phyloP scores from a whole-genome alignment of 2,888 invertebrate genomes.

The Phorcus lineatus region DNA sequence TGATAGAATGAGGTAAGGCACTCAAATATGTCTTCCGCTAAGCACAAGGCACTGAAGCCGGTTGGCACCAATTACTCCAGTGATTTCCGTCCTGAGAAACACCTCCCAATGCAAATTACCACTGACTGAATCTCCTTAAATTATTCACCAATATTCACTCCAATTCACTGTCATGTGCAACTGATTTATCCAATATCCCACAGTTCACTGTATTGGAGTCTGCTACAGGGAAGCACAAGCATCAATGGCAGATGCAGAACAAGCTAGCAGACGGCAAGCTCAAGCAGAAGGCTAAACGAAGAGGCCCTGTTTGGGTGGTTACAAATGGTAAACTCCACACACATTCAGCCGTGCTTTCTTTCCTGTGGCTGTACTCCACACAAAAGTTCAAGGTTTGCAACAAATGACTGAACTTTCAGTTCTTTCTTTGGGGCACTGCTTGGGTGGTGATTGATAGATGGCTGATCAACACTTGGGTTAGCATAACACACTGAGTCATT shows the following conservation, averaged over 20 bases:
- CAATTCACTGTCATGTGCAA: background rate
- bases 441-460: slow-evolving; percentile 1
- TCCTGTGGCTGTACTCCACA: background rate
- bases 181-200: background rate
- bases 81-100: background rate
- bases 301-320: background rate
- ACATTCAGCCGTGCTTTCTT: background rate
- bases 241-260: slow-evolving; percentile 2
- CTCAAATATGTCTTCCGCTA: slow-evolving; percentile 6
- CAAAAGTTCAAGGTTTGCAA: background rate
- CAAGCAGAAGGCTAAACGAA: background rate
- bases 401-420: background rate
- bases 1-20: background rate
- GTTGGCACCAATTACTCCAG: background rate
- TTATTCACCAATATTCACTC: background rate
- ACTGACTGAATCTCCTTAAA: background rate
- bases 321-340: background rate
- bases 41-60: background rate
- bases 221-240: background rate
- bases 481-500: background rate
- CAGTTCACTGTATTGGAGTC: background rate
- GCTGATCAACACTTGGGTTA: background rate
- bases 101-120: background rate
- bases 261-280: slow-evolving; percentile 10
- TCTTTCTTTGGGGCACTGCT: background rate